These are phyloP conservation scores for Thomomys bottae DNA, from an alignment of 2,113 vertebrate species.

Conservation along the genomic window DNA sequence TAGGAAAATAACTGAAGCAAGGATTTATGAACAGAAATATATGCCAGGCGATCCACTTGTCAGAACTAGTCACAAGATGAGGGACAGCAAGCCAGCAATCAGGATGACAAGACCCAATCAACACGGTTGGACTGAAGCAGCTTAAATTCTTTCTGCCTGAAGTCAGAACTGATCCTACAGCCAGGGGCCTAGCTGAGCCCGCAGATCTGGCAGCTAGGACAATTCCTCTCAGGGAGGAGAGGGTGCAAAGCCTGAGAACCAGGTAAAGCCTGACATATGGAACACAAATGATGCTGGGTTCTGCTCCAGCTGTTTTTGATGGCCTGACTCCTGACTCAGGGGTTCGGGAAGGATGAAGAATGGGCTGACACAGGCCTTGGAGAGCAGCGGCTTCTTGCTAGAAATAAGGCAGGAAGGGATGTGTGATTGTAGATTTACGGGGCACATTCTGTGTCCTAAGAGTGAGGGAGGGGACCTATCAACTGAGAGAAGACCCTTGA, in stretches of 20 bases:
- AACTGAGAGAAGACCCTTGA: not conserved
- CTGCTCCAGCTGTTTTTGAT: constrained; percentile 53
- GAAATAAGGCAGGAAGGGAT: not conserved
- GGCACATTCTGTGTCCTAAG: not conserved
- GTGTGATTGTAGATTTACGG: not conserved
- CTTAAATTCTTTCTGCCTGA: constrained; percentile 35
- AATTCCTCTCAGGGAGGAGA: not conserved
- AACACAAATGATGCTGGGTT: not conserved
- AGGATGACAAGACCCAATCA: constrained; percentile 45
- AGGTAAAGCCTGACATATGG: constrained; percentile 44
- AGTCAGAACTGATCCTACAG: constrained; percentile 4
- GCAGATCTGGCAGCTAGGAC: not conserved
- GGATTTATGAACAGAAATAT: not conserved
- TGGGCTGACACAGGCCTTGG: not conserved
- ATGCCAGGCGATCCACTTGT: constrained; percentile 46
- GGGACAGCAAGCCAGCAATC: constrained; percentile 33
- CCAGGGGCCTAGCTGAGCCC: constrained; percentile 6
- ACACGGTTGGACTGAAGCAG: not conserved
- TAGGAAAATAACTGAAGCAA: constrained; percentile 18
- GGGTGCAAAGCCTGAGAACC: not conserved
- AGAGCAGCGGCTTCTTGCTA: constrained; percentile 22
- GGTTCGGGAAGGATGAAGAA: constrained; percentile 33
- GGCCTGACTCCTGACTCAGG: constrained; percentile 42
- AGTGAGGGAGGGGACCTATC: not conserved
- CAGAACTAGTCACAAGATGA: constrained; percentile 54